Base-by-base conservation (phyloP, 2,888 invertebrate species). In the Plusia festucae region DNA sequence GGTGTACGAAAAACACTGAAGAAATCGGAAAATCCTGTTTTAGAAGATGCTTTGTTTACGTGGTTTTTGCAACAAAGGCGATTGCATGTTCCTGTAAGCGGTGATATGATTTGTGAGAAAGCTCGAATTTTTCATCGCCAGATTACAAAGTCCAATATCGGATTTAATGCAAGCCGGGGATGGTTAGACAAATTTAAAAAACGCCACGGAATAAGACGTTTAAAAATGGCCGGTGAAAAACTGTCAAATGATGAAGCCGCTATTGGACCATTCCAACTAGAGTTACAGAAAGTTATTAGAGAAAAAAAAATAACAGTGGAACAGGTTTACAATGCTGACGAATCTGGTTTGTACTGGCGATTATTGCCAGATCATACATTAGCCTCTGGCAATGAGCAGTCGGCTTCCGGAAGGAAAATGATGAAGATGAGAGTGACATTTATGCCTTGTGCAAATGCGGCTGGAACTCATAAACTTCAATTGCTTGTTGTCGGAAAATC, bases 401-500 rank as follows among this genome's bases (percentile, higher is more conserved):
- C 9, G 40, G 79, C 44, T 65, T 59, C 78, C 66, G 80, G 73
- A 68, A 53, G 68, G 27, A 78, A 79, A 65, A 61, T 82, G 52
- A 74, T 59, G 63, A 81, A 82, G 78, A 73, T 78, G n/a, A 66
- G 76, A 58, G 65, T 82, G 54, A 80, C 81, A 53, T 65, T 83
- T 60, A 32, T 82, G 60, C 78, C 80, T 53, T 82, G 81, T 75
- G 76, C 82, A 57, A 83, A 83, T 49, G 72, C 80, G 65, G 60
- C 77, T 2, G 81, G 82, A 24, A 60, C 20, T 60, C 62, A 70
- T 51, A 15, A 46, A 53, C 68, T 82, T 2, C 69, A 78, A 56
- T 67, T 81, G 73, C 60, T 79, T 58, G 78, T 85, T 58, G 32
- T 82, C 60, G 81, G 80, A 13, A 82, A 83, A 76, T 62, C 78